phyloP scores from a whole-genome alignment of 2,113 vertebrate species.

The Cathartes aura region DNA sequence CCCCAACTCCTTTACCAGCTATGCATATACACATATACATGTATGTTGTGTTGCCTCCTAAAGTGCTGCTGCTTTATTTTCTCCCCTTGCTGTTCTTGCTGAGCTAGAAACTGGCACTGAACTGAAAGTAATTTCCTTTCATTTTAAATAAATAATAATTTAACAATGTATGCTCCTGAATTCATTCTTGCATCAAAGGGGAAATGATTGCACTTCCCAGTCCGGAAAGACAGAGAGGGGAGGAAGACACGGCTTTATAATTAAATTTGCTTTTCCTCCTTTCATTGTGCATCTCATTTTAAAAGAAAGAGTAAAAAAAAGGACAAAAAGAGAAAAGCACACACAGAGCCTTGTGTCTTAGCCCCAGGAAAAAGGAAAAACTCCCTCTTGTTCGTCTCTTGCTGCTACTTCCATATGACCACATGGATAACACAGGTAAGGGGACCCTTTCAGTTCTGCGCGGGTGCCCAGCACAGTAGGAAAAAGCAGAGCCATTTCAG shows the following conservation, averaged over 20 bases:
- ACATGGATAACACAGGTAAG: background rate
- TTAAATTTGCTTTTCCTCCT: conserved; percentile 43
- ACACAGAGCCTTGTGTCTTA: background rate
- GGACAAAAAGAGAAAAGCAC: background rate
- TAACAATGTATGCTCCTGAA: background rate
- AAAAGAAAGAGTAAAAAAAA: background rate
- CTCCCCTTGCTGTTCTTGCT: background rate
- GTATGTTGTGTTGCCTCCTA: background rate
- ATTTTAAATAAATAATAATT: conserved; percentile 38
- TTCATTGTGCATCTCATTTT: background rate
- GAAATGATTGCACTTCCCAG: background rate
- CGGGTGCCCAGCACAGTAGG: background rate
- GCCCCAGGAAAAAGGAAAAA: background rate
- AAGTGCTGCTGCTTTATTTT: background rate
- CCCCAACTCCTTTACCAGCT: background rate
- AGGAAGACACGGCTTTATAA: background rate
- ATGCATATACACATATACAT: background rate
- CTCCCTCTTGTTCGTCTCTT: background rate
- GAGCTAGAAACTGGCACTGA: background rate
- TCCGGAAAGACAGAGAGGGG: background rate
- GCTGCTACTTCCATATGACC: background rate
- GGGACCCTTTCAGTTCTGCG: background rate
- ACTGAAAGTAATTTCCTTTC: conserved; percentile 26
- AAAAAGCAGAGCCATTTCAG: background rate
- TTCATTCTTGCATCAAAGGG: background rate